These are phyloP conservation scores for Drosophila percnosoma DNA, from an alignment of 2,888 invertebrate species.

Conservation along the genomic window DNA sequence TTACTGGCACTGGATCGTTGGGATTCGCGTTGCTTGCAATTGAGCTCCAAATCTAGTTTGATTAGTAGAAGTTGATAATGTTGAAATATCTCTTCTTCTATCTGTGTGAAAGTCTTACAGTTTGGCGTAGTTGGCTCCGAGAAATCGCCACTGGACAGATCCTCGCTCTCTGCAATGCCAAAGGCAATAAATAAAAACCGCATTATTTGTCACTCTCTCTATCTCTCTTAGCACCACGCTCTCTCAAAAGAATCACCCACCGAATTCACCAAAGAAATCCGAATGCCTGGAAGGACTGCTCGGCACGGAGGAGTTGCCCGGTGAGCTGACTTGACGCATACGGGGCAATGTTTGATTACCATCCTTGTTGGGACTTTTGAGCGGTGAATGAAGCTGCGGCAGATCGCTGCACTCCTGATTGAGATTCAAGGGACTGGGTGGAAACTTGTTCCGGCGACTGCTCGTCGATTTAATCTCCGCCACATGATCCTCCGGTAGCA, in stretches of 20 bases:
- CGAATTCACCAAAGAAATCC: constrained; percentile 89
- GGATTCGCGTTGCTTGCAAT: constrained; percentile 88
- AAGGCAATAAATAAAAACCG: constrained; percentile 5
- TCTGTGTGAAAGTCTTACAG: constrained; percentile 78
- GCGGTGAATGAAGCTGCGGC: constrained; percentile 83
- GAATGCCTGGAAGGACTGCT: constrained; percentile 89
- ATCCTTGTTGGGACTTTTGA: constrained; percentile 82
- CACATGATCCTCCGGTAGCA: constrained; percentile 83
- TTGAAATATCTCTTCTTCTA: constrained; percentile 89
- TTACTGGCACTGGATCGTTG: constrained; percentile 62
- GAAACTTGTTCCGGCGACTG: constrained; percentile 76
- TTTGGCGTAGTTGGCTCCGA: constrained; percentile 85
- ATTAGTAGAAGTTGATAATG: constrained; percentile 90
- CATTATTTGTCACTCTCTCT: neutral
- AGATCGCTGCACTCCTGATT: constrained; percentile 83
- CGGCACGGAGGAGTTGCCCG: constrained; percentile 87
- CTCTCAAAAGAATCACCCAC: constrained; percentile 83
- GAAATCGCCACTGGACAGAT: constrained; percentile 85
- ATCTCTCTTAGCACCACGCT: neutral
- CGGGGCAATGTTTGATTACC: constrained; percentile 79
- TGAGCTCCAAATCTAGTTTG: constrained; percentile 90
- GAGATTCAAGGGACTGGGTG: constrained; percentile 83
- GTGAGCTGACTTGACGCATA: constrained; percentile 87
- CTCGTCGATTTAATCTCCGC: constrained; percentile 77
- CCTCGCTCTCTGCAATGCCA: constrained; percentile 83